Evolutionary conservation across 2,797 vertebrate genomes (phyloP), one percentile per base, ranked within the genome.

Genomic region (Gallinago solitaria): DNA sequence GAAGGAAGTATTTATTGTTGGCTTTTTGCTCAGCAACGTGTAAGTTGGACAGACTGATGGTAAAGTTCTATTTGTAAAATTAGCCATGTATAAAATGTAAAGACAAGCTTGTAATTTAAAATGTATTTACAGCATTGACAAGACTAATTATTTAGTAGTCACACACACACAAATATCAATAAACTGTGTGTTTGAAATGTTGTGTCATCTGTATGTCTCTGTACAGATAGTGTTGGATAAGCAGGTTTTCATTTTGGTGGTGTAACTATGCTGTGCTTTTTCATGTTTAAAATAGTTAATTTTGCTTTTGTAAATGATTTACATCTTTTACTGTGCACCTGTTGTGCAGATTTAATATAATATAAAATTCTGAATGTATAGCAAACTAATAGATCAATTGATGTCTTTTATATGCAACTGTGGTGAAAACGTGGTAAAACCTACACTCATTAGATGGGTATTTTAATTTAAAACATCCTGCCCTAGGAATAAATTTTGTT

Each of bases 81-180:
- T 89, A 97, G 64, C 76, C 65, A 13, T 97, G 97, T 98, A 97
- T 92, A 98, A 96, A 95, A 97, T 96, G 87, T 97, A 97, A 97
- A 97, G 92, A 96, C 51, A 84, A 86, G 30, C 78, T 86, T 96
- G 92, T 98, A 97, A 98, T 97, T 98, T 98, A 98, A 96, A 93
- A 96, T 95, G 92, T 96, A 95, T 97, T 97, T 96, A 96, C 96
- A 69, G 77, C 78, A 88, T 86, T 93, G 95, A 97, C 81, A 30
- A 68, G 80, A 95, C 95, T 97, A 97, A 98, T 97, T 97, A 96
- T 96, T 95, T 94, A 93, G 94, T 92, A 93, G 82, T 91, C 74
- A 91, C 24, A 76, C 4, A 53, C 35, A 27, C 33, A 90, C 78
- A 50, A 88, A 12, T 63, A 81, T 91, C 91, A 96, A 97, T 97